Evolutionary conservation across 1,140 invertebrate species (phyloP).

Genomic region (Ceratina japonica): DNA sequence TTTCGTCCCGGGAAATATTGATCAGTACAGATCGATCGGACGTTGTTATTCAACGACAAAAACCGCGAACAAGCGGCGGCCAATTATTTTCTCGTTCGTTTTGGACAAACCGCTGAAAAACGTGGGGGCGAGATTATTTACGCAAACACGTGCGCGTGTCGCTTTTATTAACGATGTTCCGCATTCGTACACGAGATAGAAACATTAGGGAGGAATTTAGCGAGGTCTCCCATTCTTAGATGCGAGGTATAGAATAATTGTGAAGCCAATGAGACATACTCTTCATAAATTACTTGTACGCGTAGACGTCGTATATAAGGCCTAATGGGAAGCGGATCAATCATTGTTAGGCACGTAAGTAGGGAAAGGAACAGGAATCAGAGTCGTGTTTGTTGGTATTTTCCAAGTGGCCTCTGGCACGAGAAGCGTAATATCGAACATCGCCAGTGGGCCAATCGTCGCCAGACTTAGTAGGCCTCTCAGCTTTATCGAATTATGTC

Average conservation of each 20-base stretch:
- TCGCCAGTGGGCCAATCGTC: conserved; percentile 40
- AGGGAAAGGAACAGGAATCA: no score
- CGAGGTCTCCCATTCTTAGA: background rate
- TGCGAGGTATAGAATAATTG: no score
- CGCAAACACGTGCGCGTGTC: background rate
- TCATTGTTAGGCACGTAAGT: no score
- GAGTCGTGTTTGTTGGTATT: background rate
- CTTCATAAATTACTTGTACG: no score
- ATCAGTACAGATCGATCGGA: background rate
- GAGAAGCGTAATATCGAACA: conserved; percentile 27
- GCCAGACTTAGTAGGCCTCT: background rate
- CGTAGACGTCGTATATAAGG: no score
- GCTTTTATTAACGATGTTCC: conserved; percentile 15
- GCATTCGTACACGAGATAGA: background rate
- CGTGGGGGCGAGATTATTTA: background rate
- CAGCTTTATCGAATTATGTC: conserved; percentile 41
- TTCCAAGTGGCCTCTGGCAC: conserved; percentile 6
- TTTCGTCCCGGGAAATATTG: background rate
- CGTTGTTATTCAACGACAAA: background rate
- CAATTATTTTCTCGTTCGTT: conserved; percentile 13
- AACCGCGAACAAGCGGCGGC: background rate
- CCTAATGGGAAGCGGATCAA: background rate
- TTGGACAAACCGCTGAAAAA: background rate
- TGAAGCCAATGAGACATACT: no score
- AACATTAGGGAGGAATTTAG: background rate